Evolutionary conservation across 2,797 vertebrate species (phyloP).

Genomic region (Cyprinella venusta): DNA sequence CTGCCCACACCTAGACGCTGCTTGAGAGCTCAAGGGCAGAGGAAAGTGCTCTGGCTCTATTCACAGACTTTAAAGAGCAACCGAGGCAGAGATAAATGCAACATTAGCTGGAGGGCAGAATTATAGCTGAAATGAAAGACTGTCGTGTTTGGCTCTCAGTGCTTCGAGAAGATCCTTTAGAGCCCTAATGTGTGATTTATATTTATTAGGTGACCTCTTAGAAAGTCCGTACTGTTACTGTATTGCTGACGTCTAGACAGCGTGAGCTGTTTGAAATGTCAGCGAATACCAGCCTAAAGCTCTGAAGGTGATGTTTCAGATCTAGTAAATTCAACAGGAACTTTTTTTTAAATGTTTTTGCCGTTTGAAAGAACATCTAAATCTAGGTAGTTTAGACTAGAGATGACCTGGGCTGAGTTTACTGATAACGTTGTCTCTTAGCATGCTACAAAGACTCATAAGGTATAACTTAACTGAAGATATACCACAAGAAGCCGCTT

Average conservation of each 20-base stretch:
- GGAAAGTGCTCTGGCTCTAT: constrained; percentile 23
- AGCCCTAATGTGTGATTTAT: constrained; percentile 9
- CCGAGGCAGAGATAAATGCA: constrained; percentile 28
- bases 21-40: constrained; percentile 26
- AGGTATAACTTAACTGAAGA: no score
- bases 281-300: background rate
- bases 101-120: constrained; percentile 3
- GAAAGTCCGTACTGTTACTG: constrained; percentile 13
- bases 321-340: background rate
- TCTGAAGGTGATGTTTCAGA: constrained; percentile 12
- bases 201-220: background rate
- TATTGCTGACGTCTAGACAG: constrained; percentile 5
- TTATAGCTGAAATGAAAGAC: constrained; percentile 20
- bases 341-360: background rate
- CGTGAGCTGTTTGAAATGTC: constrained; percentile 4
- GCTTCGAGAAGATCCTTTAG: background rate
- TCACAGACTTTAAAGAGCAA: constrained; percentile 33
- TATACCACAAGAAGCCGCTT: no score
- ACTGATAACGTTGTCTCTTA: no score
- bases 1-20: constrained; percentile 25
- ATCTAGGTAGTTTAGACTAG: background rate
- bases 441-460: no score
- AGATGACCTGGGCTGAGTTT: no score
- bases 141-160: background rate
- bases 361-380: background rate